Conservation (phyloP, 2,888 invertebrate genomes). For the Cryptophagus acutangulus region DNA sequence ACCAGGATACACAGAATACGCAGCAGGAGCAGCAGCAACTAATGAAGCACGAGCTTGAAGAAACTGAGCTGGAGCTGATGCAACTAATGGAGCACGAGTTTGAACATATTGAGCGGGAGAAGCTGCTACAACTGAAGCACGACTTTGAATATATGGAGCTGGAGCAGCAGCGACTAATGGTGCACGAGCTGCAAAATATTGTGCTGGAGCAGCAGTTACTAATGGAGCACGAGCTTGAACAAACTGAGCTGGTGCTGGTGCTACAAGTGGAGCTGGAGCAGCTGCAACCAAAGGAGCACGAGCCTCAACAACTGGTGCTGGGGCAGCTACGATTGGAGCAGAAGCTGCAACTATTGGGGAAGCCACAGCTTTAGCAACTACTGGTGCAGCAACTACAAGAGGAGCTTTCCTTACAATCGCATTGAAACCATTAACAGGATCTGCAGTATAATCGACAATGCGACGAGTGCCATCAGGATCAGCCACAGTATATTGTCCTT, state of each 20-base stretch:
- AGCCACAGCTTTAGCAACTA: slow-evolving; percentile 35
- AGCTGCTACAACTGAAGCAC: background rate
- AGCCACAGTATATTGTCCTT: slow-evolving; percentile 58
- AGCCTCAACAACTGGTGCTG: slow-evolving; percentile 22
- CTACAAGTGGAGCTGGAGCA: slow-evolving; percentile 20
- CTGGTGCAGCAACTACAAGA: slow-evolving; percentile 45
- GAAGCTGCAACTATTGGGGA: slow-evolving; percentile 44
- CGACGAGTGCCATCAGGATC: slow-evolving; percentile 62
- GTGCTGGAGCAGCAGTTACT: slow-evolving; percentile 20
- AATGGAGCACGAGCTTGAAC: slow-evolving; percentile 16
- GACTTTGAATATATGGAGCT: slow-evolving; percentile 2
- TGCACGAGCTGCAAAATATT: no score
- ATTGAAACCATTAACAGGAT: slow-evolving; percentile 63
- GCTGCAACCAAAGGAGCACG: slow-evolving; percentile 21
- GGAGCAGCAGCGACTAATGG: slow-evolving; percentile 1
- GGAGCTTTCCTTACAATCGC: slow-evolving; percentile 63
- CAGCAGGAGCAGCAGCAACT: slow-evolving; percentile 14
- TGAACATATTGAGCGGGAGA: slow-evolving; percentile 1
- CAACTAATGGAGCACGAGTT: no score
- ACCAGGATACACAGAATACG: slow-evolving; percentile 41
- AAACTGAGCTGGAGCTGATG: slow-evolving; percentile 14
- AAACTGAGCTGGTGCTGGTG: slow-evolving; percentile 33
- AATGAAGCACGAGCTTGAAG: no score
- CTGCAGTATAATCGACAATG: slow-evolving; percentile 61
- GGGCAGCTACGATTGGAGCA: slow-evolving; percentile 36